These are phyloP conservation scores for Mionectes macconnelli DNA, from an alignment of 2,113 vertebrate genomes.

Conservation along the genomic window DNA sequence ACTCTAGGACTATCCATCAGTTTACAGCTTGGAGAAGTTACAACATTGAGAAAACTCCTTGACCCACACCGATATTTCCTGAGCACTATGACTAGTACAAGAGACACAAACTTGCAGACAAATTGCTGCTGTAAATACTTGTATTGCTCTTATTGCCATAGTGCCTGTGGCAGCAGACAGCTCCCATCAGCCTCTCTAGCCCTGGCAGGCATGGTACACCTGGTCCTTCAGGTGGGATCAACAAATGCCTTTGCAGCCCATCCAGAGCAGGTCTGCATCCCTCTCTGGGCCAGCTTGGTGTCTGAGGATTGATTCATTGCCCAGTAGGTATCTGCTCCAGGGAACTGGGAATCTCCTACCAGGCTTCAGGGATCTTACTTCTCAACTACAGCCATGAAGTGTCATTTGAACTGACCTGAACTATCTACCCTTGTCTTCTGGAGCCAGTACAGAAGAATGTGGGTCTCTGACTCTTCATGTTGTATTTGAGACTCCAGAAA, in stretches of 20 bases:
- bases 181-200: rapidly evolving
- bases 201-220: neutral
- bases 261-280: neutral
- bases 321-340: neutral
- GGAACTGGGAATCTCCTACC: neutral
- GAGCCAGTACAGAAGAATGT: neutral
- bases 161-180: neutral
- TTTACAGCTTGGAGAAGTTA: neutral
- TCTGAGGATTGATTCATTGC: neutral
- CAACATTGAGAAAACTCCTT: neutral
- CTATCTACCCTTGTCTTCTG: neutral
- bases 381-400: neutral
- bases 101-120: neutral
- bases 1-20: neutral
- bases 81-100: neutral
- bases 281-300: neutral
- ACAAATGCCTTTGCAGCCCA: neutral
- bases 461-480: neutral
- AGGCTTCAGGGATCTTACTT: neutral
- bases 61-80: neutral
- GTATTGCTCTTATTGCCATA: neutral
- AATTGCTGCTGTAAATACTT: neutral
- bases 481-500: neutral
- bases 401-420: neutral
- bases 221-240: neutral